phyloP scores from a whole-genome alignment of 1,140 invertebrate species.

The Lordiphosa stackelbergi region DNA sequence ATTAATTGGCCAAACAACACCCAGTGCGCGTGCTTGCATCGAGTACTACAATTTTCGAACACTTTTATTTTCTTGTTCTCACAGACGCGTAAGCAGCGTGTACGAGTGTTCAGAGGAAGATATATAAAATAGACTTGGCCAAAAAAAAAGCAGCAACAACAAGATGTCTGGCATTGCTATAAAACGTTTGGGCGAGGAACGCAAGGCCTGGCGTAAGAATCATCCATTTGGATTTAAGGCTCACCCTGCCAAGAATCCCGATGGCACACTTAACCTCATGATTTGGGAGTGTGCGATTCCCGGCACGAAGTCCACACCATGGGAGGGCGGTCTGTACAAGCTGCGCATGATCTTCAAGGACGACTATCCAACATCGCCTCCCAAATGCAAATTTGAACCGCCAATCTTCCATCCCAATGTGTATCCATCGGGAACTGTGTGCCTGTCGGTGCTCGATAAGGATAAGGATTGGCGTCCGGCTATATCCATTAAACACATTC shows the following conservation, averaged over 20 bases:
- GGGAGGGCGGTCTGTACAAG: constrained; percentile 98
- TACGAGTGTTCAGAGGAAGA: constrained; percentile 38
- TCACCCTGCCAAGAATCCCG: constrained; percentile 93
- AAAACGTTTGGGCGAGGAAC: constrained; percentile 95
- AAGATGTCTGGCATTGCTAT: constrained; percentile 97
- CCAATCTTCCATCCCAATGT: constrained; percentile 99
- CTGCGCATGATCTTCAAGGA: constrained; percentile 99
- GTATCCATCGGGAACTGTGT: constrained; percentile 99
- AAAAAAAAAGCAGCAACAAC: constrained; percentile 15
- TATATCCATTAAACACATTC: constrained; percentile 99
- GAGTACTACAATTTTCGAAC: not conserved
- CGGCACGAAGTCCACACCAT: constrained; percentile 98
- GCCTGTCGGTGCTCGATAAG: constrained; percentile 97
- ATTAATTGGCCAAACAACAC: not conserved
- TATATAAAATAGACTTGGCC: constrained; percentile 26
- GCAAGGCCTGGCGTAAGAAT: constrained; percentile 99
- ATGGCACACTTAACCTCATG: constrained; percentile 98
- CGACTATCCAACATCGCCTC: constrained; percentile 99
- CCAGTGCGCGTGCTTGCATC: no score
- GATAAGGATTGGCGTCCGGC: constrained; percentile 99
- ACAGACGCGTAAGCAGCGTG: constrained; percentile 36
- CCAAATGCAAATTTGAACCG: constrained; percentile 99
- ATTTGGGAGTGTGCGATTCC: constrained; percentile 99
- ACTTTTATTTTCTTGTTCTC: constrained; percentile 4
- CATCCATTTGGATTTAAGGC: constrained; percentile 93